Evolutionary conservation across 2,797 vertebrate species (phyloP).

Genomic region (Nyctibius grandis): DNA sequence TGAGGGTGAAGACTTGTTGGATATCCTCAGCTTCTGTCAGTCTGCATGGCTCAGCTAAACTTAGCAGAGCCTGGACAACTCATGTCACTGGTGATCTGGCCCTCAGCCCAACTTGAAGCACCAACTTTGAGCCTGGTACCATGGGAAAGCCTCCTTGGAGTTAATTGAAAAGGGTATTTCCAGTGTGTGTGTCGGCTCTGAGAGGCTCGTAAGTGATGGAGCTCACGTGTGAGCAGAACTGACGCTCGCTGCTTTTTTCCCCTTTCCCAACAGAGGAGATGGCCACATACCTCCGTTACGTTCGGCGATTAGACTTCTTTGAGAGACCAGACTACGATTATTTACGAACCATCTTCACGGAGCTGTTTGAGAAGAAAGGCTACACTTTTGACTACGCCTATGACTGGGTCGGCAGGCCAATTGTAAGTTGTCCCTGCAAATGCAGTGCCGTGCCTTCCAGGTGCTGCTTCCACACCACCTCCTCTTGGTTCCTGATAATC

Average conservation of each 20-base stretch:
- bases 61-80: not conserved
- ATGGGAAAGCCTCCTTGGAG: not conserved
- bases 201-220: not conserved
- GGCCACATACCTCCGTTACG: slow-evolving; percentile 96
- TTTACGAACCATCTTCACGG: slow-evolving; percentile 93
- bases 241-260: not conserved
- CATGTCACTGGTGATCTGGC: not conserved
- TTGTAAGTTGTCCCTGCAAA: slow-evolving; percentile 82
- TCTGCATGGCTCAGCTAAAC: not conserved
- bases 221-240: not conserved
- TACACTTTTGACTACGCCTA: slow-evolving; percentile 97
- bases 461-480: not conserved
- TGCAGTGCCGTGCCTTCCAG: not conserved
- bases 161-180: not conserved
- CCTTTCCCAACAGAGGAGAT: slow-evolving; percentile 88
- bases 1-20: not conserved
- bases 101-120: not conserved
- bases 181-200: not conserved
- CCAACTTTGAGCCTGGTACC: not conserved
- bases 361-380: slow-evolving; percentile 96
- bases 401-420: slow-evolving; percentile 97
- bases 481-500: not conserved
- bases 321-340: slow-evolving; percentile 99
- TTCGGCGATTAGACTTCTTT: slow-evolving; percentile 95
- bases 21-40: not conserved